Conservation (phyloP, 2,888 invertebrate species). For the Andrena praecox region DNA sequence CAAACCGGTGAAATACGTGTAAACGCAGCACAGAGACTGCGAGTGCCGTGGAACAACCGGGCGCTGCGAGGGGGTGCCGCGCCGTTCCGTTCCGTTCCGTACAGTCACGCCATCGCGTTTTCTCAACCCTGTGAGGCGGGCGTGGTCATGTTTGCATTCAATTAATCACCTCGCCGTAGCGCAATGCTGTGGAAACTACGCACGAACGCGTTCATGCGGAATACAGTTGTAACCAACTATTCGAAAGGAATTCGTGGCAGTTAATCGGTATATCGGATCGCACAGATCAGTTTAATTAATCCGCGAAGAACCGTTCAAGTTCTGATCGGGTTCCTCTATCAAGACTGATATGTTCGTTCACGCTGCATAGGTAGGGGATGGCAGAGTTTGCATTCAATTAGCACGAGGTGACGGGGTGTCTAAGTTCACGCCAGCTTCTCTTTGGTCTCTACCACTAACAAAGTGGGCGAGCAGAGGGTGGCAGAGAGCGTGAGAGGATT, state of each 20-base stretch:
- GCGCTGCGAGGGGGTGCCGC: neutral
- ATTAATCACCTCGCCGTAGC: slow-evolving; percentile 60
- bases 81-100: neutral
- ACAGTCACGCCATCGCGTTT: slow-evolving; percentile 20
- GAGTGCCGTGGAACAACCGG: neutral
- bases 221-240: too few species aligned
- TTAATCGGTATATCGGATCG: neutral
- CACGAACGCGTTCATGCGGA: neutral
- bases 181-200: slow-evolving; percentile 37
- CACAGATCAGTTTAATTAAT: neutral
- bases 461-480: neutral
- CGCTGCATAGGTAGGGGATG: neutral
- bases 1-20: neutral
- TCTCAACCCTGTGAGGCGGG: slow-evolving; percentile 38
- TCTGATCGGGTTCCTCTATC: neutral
- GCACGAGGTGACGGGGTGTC: slow-evolving; percentile 22
- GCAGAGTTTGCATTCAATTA: slow-evolving; percentile 42
- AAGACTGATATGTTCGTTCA: neutral
- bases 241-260: too few species aligned
- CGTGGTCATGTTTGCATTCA: slow-evolving; percentile 68
- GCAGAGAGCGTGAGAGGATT: neutral
- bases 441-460: slow-evolving; percentile 9
- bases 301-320: neutral
- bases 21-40: neutral
- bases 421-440: slow-evolving; percentile 29